Base-by-base conservation (phyloP, 2,888 invertebrate genomes). In the Gari tellinella region DNA sequence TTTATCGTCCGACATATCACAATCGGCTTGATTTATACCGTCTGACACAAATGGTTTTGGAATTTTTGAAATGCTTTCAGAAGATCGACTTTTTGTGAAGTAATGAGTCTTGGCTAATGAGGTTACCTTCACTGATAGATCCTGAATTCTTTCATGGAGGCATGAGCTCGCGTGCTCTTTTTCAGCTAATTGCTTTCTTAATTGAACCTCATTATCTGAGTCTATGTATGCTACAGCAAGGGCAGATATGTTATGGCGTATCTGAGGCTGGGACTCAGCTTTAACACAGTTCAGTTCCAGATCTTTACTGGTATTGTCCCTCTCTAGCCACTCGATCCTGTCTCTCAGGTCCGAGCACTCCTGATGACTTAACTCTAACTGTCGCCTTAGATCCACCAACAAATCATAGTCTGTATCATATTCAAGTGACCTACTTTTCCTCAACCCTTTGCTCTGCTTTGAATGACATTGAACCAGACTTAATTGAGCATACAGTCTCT, bases 341-440 rank as follows among this genome's bases (percentile, higher is more conserved):
- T 93, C 94, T 68, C 94, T 93, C 81, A 94, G 94, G 84, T 94
- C 94, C 25, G 87, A 83, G 76, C 92, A 92, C 66, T 92, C 88
- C 49, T 96, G 95, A 90, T 96, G 96, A 60, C 96, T 94, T 0
- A 95, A 93, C 92, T 95, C 95, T 49, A 96, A 92, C 90, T 96
- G 96, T 63, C 95, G 93, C 90, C 95, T 95, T 51, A 95, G 89
- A 90, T 96, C 96, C 12, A 95, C 72, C 7, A 81, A 58, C 4
- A 52, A 94, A 93, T 67, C 93, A 93, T 57, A 96, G 89, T 91
- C 83, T 41, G 68, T 69, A 19, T 92, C 91, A 31, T 84, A 87
- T 70, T 92, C 92, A 31, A 92, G 74, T 2, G 92, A 92, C 62
- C 91, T 84, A 80, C 91, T 92, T 61, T 92, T 88, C 65, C 84